Conservation (phyloP, 2,113 vertebrate species). For the Calonectris borealis region DNA sequence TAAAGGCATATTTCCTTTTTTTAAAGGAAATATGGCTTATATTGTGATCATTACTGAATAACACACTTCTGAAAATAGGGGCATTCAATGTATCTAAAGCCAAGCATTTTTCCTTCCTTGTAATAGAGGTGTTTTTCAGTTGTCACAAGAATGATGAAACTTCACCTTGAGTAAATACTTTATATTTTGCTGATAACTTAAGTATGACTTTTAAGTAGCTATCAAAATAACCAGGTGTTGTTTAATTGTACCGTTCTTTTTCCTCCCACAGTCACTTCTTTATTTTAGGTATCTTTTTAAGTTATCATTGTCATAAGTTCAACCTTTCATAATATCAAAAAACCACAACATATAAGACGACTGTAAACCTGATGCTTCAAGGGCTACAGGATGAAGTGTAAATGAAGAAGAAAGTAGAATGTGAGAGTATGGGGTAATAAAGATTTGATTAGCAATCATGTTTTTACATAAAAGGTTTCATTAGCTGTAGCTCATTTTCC, state of each 20-base stretch:
- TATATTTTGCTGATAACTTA: neutral
- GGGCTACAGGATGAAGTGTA: neutral
- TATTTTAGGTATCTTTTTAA: neutral
- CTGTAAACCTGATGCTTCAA: neutral
- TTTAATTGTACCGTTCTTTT: neutral
- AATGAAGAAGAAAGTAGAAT: neutral
- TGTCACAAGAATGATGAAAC: neutral
- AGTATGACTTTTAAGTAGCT: neutral
- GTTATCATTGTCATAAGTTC: neutral
- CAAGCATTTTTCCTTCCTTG: neutral
- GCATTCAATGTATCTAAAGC: neutral
- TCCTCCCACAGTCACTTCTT: neutral
- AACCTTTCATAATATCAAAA: neutral
- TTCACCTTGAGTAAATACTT: neutral
- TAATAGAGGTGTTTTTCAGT: neutral
- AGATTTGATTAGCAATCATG: conserved; percentile 15
- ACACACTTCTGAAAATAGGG: neutral
- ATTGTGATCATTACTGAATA: neutral
- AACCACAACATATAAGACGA: neutral
- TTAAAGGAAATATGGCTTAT: neutral
- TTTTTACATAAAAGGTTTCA: conserved; percentile 28
- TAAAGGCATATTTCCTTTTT: neutral
- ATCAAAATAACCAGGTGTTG: neutral
- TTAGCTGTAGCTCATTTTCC: conserved; percentile 17
- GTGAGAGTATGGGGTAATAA: neutral